Evolutionary conservation across 2,797 vertebrate species (phyloP).

Genomic region (Sebastes flavidus): DNA sequence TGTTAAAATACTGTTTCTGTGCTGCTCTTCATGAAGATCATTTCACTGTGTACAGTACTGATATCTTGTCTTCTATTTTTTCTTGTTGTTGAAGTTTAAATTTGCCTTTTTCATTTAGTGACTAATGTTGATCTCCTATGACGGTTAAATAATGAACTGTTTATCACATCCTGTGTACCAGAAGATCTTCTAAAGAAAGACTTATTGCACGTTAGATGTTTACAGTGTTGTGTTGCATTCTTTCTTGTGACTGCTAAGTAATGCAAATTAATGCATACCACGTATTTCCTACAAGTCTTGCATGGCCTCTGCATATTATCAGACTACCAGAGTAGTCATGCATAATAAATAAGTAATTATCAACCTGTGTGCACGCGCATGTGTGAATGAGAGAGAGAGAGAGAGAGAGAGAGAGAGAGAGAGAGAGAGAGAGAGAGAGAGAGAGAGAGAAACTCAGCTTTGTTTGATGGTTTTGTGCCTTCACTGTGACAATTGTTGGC

Average conservation of each 20-base stretch:
- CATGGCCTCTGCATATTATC: slow-evolving; percentile 2
- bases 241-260: not conserved
- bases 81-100: not conserved
- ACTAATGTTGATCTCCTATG: not conserved
- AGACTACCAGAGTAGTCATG: not conserved
- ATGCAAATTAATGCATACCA: slow-evolving; percentile 8
- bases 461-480: slow-evolving; percentile 32
- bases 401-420: not conserved
- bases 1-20: not conserved
- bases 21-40: not conserved
- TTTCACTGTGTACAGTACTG: not conserved
- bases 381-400: not conserved
- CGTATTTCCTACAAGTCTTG: not conserved
- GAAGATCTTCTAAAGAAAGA: not conserved
- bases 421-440: not conserved
- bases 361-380: not conserved
- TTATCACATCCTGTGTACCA: slow-evolving; percentile 13
- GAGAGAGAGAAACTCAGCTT: not conserved
- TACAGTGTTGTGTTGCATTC: not conserved
- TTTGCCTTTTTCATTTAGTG: not conserved
- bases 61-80: not conserved
- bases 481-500: slow-evolving; percentile 13
- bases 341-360: slow-evolving; percentile 17
- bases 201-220: not conserved
- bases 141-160: slow-evolving; percentile 7